Conservation (phyloP, 1,140 invertebrate species). For the Drosophila nasuta region DNA sequence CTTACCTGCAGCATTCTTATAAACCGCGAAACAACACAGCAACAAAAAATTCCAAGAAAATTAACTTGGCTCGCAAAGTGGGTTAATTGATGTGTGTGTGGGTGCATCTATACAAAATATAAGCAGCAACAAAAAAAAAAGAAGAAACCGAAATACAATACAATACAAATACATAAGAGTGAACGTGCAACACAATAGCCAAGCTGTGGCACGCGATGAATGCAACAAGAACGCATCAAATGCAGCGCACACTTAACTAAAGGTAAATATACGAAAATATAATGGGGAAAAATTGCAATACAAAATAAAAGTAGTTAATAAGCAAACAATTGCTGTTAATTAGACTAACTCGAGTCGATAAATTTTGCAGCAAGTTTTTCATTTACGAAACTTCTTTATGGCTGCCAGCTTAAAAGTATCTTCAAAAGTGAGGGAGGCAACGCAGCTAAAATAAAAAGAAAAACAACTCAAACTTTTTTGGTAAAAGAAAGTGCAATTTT, state of each 20-base stretch:
- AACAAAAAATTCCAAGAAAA: constrained; percentile 62
- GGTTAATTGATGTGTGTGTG: constrained; percentile 76
- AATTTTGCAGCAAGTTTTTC: neutral
- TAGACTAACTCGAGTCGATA: neutral
- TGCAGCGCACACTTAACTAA: constrained; percentile 18
- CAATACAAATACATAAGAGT: constrained; percentile 46
- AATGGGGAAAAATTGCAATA: neutral
- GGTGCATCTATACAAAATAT: constrained; percentile 35
- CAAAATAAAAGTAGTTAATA: neutral
- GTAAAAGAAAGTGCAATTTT: neutral
- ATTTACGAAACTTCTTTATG: neutral
- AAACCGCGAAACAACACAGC: constrained; percentile 24
- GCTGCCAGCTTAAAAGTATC: neutral
- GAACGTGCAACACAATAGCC: constrained; percentile 51
- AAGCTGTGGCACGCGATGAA: constrained; percentile 43
- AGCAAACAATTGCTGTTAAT: constrained; percentile 1
- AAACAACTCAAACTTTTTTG: neutral
- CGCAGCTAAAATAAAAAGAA: neutral
- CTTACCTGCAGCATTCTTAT: constrained; percentile 49
- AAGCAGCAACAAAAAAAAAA: constrained; percentile 47
- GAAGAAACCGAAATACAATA: constrained; percentile 40
- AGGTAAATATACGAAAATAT: constrained; percentile 39
- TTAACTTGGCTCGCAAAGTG: constrained; percentile 71
- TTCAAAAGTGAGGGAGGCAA: neutral
- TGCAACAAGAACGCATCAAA: constrained; percentile 27